Percentiles rank a stretch among this genome's conserved stretches.
phyloP scores from a whole-genome alignment of 2,888 invertebrate species.

The Agriopis aurantiaria region DNA sequence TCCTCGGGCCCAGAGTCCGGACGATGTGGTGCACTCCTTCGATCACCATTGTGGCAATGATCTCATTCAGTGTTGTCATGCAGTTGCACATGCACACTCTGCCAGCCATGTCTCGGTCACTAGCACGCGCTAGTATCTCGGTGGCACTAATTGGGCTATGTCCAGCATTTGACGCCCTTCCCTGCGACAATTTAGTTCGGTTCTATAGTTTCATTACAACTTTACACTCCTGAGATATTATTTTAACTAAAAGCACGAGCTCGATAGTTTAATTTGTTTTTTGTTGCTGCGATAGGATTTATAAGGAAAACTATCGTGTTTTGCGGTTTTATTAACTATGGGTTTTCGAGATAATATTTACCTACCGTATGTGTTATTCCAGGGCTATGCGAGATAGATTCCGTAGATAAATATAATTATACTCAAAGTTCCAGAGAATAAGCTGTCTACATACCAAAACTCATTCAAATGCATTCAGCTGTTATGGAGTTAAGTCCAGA shows the following conservation, averaged over 20 bases:
- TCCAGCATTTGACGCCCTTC: conserved; percentile 14
- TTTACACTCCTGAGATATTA: conserved; percentile 20
- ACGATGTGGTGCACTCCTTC: not conserved
- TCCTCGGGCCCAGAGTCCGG: too few species aligned
- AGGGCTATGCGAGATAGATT: too few species aligned
- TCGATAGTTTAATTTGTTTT: not conserved
- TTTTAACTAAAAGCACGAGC: too few species aligned
- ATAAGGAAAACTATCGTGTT: too few species aligned
- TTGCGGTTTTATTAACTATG: too few species aligned
- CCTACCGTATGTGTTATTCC: too few species aligned
- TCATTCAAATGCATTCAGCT: too few species aligned
- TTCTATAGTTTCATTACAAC: conserved; percentile 25
- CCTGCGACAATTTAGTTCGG: conserved; percentile 9
- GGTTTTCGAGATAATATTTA: too few species aligned
- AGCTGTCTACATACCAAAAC: too few species aligned
- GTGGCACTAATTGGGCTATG: conserved; percentile 25
- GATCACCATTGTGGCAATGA: not conserved
- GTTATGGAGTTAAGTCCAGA: too few species aligned
- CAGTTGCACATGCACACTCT: not conserved
- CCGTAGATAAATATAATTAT: too few species aligned
- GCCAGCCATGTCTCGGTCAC: conserved; percentile 34
- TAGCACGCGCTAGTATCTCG: conserved; percentile 13
- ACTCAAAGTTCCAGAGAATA: too few species aligned
- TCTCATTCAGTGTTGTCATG: conserved; percentile 11
- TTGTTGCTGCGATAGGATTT: not conserved